Percentiles rank a stretch among this genome's conserved stretches.
phyloP scores from a whole-genome alignment of 1,140 invertebrate genomes.

The Wasmannia auropunctata region DNA sequence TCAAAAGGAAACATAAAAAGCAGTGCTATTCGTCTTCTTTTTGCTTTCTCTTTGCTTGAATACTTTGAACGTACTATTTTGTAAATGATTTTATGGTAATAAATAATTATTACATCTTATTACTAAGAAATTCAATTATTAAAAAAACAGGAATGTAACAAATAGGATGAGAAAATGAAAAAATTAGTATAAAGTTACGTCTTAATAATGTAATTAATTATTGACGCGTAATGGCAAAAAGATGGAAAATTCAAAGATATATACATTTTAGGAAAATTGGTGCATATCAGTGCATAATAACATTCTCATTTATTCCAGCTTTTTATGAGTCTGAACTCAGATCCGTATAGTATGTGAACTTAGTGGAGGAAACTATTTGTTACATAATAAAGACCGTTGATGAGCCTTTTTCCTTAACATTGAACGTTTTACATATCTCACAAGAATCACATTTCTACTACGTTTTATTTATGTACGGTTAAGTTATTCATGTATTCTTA shows the following conservation, averaged over 20 bases:
- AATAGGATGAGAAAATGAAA: not conserved
- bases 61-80: not conserved
- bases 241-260: not conserved
- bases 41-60: not conserved
- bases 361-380: not conserved
- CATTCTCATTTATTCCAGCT: not conserved
- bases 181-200: not conserved
- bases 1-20: not conserved
- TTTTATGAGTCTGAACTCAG: not conserved
- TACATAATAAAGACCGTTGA: not conserved
- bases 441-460: not conserved
- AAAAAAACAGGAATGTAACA: not conserved
- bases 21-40: not conserved
- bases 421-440: not conserved
- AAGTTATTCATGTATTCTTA: too few species aligned
- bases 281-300: not conserved
- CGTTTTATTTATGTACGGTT: not conserved
- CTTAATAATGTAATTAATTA: not conserved
- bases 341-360: not conserved
- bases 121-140: not conserved
- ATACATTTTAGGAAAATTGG: not conserved
- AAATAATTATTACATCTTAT: not conserved
- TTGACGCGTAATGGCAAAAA: not conserved
- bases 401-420: not conserved
- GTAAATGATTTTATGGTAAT: not conserved